Evolutionary conservation across 2,797 vertebrate species (phyloP).

Genomic region (Sorex maritimensis): DNA sequence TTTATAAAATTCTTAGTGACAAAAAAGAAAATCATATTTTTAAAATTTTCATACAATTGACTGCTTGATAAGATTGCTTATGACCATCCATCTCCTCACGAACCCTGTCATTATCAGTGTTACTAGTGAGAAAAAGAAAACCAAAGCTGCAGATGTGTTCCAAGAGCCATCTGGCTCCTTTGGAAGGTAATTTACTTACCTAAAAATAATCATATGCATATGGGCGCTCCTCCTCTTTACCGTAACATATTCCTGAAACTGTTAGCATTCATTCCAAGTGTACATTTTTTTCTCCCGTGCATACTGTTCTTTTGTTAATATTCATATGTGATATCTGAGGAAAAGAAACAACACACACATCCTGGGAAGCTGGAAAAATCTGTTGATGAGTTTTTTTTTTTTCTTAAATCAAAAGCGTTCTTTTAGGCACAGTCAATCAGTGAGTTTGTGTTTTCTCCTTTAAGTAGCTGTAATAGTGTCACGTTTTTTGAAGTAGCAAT

Average conservation of each 20-base stretch:
- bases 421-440: conserved; percentile 81
- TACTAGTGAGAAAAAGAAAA: conserved; percentile 45
- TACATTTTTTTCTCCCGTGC: conserved; percentile 77
- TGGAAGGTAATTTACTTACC: conserved; percentile 89
- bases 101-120: conserved; percentile 72
- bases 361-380: conserved; percentile 79
- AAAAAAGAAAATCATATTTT: background rate
- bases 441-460: conserved; percentile 69
- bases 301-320: conserved; percentile 86
- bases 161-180: conserved; percentile 89
- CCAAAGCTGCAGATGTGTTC: conserved; percentile 88
- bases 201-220: conserved; percentile 90
- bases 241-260: conserved; percentile 85
- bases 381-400: conserved; percentile 79
- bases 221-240: conserved; percentile 78
- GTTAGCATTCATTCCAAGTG: conserved; percentile 66
- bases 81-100: conserved; percentile 31
- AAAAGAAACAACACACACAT: conserved; percentile 74
- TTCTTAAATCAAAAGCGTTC: conserved; percentile 72
- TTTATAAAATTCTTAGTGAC: background rate
- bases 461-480: conserved; percentile 76
- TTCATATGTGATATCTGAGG: conserved; percentile 78
- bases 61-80: background rate
- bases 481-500: conserved; percentile 83
- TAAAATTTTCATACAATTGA: conserved; percentile 1